Base-by-base conservation (phyloP, 2,113 vertebrate species). In the Notarius lentiginosus region DNA sequence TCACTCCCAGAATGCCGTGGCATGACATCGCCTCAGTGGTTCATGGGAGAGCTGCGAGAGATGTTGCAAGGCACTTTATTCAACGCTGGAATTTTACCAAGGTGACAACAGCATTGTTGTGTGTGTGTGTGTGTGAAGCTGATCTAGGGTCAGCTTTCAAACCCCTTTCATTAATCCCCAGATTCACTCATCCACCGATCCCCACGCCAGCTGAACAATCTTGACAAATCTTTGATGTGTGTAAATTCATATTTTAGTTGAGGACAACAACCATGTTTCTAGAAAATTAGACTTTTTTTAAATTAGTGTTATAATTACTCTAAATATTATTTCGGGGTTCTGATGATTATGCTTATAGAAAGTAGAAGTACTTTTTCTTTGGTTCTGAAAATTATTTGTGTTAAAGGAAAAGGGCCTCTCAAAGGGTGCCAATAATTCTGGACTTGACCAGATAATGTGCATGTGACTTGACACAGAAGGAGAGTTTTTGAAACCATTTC, bases 71-170 rank as follows among this genome's bases (percentile, higher is more conserved):
- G 1, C 98, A 99, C 89, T 99, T 99, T 77, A 99, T 99, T 91
- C 98, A 99, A 90, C 96, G 98, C 81, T 99, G 98, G 98, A 99
- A 99, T 90, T 99, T 99, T 93, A 97, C 96, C 0, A 99, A 99
- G 97, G 98, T 99, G 58, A 87, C 88, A 18, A n/a, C 49, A n/a
- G 11, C 18, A 17, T 7, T 22, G 41, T 9, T 47, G 55, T 82
- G 56, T 55, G 51, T 47, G 55, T 82, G 56, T 55, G 51, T 55
- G 49, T 27, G 49, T 34, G n/a, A 79, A 30, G 2, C 77, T 79
- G 77, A 79, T 34, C 27, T 34, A 17, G 24, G 12, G 27, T 79
- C 53, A 60, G 77, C 58, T 79, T 79, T 34, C 55, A 79, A 18
- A 79, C 73, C 11, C 73, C 2, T 8, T 41, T 73, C 11, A 53